Conservation (phyloP, 2,797 vertebrate genomes). For the Anabas testudineus region DNA sequence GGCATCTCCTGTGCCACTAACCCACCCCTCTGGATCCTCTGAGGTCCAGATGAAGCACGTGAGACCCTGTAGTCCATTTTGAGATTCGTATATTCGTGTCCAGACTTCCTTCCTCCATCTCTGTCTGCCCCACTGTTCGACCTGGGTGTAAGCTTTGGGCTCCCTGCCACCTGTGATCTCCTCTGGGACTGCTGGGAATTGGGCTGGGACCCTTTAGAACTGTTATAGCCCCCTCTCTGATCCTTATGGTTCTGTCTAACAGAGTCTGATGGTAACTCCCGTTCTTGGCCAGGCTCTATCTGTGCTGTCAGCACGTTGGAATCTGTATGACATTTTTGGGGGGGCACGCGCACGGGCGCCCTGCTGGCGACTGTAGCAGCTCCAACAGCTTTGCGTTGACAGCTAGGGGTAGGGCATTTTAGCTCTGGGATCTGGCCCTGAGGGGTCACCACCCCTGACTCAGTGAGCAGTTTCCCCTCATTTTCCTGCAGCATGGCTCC, state of each 20-base stretch:
- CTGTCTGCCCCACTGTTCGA: conserved; percentile 61
- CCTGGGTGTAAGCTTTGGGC: conserved; percentile 72
- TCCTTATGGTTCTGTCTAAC: conserved; percentile 70
- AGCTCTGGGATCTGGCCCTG: conserved; percentile 64
- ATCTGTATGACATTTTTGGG: conserved; percentile 86
- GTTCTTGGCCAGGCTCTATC: conserved; percentile 71
- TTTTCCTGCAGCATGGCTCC: conserved; percentile 82
- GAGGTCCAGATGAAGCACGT: conserved; percentile 55
- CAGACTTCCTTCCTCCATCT: conserved; percentile 63
- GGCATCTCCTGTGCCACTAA: conserved; percentile 79
- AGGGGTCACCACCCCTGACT: conserved; percentile 78
- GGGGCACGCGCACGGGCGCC: conserved; percentile 66
- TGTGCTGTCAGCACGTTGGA: conserved; percentile 79
- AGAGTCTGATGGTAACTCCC: conserved; percentile 63
- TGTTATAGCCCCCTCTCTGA: conserved; percentile 61
- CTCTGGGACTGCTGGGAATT: conserved; percentile 61
- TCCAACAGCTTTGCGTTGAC: conserved; percentile 82
- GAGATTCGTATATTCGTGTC: conserved; percentile 60
- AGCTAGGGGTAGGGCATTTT: conserved; percentile 77
- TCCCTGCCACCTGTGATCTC: conserved; percentile 69
- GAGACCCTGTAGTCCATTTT: conserved; percentile 69
- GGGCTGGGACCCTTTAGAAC: conserved; percentile 64
- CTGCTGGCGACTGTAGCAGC: conserved; percentile 58
- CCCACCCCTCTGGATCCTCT: conserved; percentile 65
- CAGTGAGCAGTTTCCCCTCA: conserved; percentile 83